phyloP scores from a whole-genome alignment of 1,140 invertebrate species.

The Eriosoma lanigerum region DNA sequence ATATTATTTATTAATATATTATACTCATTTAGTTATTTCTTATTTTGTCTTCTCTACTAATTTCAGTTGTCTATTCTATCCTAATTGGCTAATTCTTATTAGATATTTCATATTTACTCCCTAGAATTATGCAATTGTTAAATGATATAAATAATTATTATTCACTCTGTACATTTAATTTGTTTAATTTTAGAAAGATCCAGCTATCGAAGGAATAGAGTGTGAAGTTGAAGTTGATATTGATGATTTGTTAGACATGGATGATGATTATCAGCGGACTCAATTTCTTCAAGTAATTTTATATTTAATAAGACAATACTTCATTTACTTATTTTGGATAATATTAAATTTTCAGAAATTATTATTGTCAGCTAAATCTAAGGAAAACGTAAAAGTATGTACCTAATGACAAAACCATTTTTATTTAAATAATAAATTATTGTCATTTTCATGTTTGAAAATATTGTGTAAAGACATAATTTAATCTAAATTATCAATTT shows the following conservation, averaged over 20 bases:
- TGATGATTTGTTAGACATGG: conserved; percentile 90
- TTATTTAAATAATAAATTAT: too few relatives aligned
- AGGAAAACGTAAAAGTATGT: conserved; percentile 45
- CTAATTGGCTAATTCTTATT: too few relatives aligned
- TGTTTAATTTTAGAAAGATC: conserved; percentile 25
- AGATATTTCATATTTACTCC: too few relatives aligned
- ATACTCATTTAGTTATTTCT: too few relatives aligned
- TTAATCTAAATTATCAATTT: too few relatives aligned
- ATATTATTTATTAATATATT: too few relatives aligned
- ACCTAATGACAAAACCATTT: too few relatives aligned
- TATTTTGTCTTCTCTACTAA: too few relatives aligned
- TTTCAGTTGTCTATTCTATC: too few relatives aligned
- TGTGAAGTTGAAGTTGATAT: conserved; percentile 89
- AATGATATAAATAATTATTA: background rate
- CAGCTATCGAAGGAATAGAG: conserved; percentile 41
- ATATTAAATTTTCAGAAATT: conserved; percentile 40
- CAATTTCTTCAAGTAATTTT: conserved; percentile 75
- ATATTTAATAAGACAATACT: background rate
- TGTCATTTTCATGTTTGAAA: too few relatives aligned
- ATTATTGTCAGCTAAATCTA: conserved; percentile 31
- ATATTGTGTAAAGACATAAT: too few relatives aligned
- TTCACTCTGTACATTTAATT: background rate
- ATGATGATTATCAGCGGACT: conserved; percentile 79
- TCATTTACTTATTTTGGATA: background rate
- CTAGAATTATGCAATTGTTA: too few relatives aligned